Evolutionary conservation across 30 jellyfish, hydroid and myxozoan species (phyloP), one percentile per base, ranked within the genome.

Genomic region (Hydra vulgaris): DNA sequence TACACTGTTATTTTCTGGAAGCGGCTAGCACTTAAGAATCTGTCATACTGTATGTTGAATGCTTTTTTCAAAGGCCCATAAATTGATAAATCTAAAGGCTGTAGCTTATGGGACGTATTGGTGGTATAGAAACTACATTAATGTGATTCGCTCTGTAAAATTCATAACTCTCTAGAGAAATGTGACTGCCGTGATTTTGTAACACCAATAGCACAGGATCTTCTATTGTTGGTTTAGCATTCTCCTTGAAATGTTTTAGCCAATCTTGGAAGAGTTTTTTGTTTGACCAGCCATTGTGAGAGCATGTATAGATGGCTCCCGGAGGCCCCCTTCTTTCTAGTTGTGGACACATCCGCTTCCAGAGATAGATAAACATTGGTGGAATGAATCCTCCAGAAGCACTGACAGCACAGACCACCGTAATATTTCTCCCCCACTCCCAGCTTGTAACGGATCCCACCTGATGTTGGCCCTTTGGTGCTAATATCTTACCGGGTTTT

Each of bases 321-420:
- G 61, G 61, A 40, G 61, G 61, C 61, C 61, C 61, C 61, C 61
- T 12, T 40, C 61, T 40, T 40, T 40, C 61, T 40, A 40, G 61
- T 40, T 69, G 27, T 23, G 27, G 27, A 69, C 8, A 21, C 26
- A 21, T 23, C 27, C 26, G 27, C 27, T 21, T 23, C 26, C 27
- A 12, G 27, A 15, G 27, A 69, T 21, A 5, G 27, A 69, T 69
- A 69, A 23, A 69, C 27, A 21, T 69, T 69, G 76, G 76, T 23
- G 76, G 5, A 1, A 69, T 21, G 15, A 69, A 69, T 69, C 76
- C 76, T 21, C 76, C 76, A 69, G 76, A 69, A 69, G 26, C 26
- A 21, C 8, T 21, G 12, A 23, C n/a, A n/a, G n/a, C n/a, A n/a
- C n/a, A n/a, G n/a, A n/a, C n/a, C n/a, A n/a, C n/a, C n/a, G n/a